Conservation (phyloP, 2,113 vertebrate species). For the Pimephales promelas region DNA sequence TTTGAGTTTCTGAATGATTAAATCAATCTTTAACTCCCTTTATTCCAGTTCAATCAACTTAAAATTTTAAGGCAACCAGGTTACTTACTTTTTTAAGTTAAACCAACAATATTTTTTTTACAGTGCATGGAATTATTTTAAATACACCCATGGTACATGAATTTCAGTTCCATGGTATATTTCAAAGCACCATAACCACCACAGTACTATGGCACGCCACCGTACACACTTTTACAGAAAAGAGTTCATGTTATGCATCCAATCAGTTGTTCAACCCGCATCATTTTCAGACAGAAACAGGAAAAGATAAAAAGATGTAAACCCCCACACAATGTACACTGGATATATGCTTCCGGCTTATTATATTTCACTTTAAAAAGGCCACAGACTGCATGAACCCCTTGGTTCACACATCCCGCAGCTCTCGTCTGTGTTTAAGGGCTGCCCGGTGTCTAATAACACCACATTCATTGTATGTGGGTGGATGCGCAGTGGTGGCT, state of each 20-base stretch:
- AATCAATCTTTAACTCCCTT: too few species aligned
- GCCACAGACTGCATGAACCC: neutral
- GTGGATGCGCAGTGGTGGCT: conserved; percentile 24
- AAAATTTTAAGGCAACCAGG: too few species aligned
- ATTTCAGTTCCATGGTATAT: neutral
- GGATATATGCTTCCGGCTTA: neutral
- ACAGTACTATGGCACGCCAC: neutral
- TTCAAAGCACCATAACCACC: neutral
- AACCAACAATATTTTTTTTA: too few species aligned
- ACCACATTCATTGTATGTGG: conserved; percentile 68
- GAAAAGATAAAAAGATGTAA: conserved; percentile 7
- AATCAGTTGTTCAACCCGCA: neutral
- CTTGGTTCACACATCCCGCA: conserved; percentile 64
- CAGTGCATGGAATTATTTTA: neutral
- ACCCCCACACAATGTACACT: neutral
- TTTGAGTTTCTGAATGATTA: too few species aligned
- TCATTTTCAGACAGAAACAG: neutral
- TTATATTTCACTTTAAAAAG: neutral
- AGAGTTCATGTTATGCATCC: neutral
- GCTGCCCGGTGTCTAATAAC: conserved; percentile 69
- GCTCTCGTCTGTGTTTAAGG: conserved; percentile 68
- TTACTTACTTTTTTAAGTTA: too few species aligned
- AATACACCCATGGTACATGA: neutral
- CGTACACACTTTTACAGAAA: neutral
- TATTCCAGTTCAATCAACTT: too few species aligned